These are phyloP conservation scores for Adineta ricciae DNA, from an alignment of 2,888 invertebrate species.

Conservation along the genomic window DNA sequence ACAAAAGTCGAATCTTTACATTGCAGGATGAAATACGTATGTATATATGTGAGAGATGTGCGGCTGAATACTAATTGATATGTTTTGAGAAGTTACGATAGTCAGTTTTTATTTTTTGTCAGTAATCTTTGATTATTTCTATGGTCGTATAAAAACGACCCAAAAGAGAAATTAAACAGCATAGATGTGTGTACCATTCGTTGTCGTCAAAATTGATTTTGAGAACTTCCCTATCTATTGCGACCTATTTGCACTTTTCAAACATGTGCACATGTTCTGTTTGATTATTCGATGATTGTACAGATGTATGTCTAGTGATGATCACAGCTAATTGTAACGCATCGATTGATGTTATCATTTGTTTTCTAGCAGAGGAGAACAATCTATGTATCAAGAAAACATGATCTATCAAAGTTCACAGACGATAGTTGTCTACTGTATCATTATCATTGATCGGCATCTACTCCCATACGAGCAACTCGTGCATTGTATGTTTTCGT, in stretches of 20 bases:
- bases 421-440: background rate
- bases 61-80: too few relatives aligned
- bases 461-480: background rate
- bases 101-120: too few relatives aligned
- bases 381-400: background rate
- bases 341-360: background rate
- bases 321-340: background rate
- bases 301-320: background rate
- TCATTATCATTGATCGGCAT: background rate
- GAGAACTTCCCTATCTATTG: too few relatives aligned
- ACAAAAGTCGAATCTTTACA: too few relatives aligned
- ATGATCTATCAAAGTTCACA: background rate
- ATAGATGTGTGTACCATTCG: too few relatives aligned
- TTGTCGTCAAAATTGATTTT: too few relatives aligned
- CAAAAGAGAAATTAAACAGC: too few relatives aligned
- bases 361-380: background rate
- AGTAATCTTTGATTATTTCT: too few relatives aligned
- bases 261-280: background rate
- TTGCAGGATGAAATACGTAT: too few relatives aligned
- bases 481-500: background rate
- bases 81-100: too few relatives aligned
- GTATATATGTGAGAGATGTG: too few relatives aligned
- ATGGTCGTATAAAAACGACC: too few relatives aligned
- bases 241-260: background rate
- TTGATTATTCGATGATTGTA: background rate